phyloP scores from a whole-genome alignment of 2,113 vertebrate genomes.

The Dromiciops gliroides region DNA sequence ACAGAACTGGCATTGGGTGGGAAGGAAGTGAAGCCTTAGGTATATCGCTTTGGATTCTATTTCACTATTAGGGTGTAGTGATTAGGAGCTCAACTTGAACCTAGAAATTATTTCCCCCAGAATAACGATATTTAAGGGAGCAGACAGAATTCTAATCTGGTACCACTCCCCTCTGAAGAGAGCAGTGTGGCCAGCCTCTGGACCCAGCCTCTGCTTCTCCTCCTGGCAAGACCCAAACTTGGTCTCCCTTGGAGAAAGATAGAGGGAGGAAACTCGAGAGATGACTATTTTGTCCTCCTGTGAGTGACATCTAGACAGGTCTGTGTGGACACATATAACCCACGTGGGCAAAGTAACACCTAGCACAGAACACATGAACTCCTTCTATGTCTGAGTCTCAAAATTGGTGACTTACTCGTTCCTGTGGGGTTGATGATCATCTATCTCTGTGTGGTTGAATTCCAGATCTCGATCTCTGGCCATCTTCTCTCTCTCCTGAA shows the following conservation, averaged over 20 bases:
- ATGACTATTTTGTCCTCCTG: neutral
- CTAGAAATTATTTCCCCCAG: neutral
- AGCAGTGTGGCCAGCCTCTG: neutral
- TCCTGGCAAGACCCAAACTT: neutral
- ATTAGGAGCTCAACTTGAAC: neutral
- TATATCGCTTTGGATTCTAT: neutral
- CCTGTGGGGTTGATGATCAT: neutral
- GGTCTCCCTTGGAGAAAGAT: neutral
- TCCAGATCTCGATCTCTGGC: neutral
- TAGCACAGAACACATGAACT: neutral
- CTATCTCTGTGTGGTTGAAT: neutral
- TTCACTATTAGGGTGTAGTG: neutral
- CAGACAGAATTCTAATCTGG: neutral
- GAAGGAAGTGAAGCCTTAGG: neutral
- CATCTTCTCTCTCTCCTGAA: neutral
- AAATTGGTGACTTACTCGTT: neutral
- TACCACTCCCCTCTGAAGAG: neutral
- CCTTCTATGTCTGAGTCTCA: neutral
- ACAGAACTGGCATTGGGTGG: neutral
- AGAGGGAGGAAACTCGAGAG: neutral
- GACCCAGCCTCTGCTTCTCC: neutral
- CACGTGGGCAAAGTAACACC: neutral
- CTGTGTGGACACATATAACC: neutral
- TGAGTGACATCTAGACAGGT: neutral
- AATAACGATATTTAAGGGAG: neutral